These are phyloP conservation scores for Argyrosomus japonicus DNA, from an alignment of 2,113 vertebrate species.

Conservation along the genomic window DNA sequence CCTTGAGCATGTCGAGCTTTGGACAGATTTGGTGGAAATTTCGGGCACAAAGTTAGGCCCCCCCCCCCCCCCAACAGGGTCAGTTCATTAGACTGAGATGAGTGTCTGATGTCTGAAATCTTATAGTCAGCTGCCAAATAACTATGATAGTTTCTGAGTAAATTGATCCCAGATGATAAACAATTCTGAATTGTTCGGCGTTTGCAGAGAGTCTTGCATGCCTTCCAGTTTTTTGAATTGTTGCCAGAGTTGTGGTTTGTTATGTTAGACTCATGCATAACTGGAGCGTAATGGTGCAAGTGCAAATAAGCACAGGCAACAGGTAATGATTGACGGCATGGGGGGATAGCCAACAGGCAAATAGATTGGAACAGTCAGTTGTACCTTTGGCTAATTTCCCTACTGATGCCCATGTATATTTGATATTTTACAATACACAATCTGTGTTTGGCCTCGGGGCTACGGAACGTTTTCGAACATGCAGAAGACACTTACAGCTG, in stretches of 20 bases:
- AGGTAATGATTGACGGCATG: constrained; percentile 15
- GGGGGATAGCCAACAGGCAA: constrained; percentile 25
- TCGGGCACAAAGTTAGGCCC: not conserved
- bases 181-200: not conserved
- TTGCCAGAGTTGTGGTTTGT: constrained; percentile 48
- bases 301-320: constrained; percentile 15
- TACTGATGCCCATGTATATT: constrained; percentile 18
- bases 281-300: not conserved
- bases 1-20: not conserved
- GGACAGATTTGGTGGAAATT: not conserved
- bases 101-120: not conserved
- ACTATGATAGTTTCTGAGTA: constrained; percentile 2
- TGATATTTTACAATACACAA: constrained; percentile 28
- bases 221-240: constrained; percentile 10
- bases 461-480: constrained; percentile 7
- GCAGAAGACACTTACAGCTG: constrained; percentile 30
- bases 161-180: constrained; percentile 21
- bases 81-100: constrained; percentile 13
- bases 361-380: constrained; percentile 10
- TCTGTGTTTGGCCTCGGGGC: constrained; percentile 27
- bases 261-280: constrained; percentile 32
- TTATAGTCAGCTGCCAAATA: constrained; percentile 14
- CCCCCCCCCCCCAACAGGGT: not conserved
- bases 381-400: constrained; percentile 32
- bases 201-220: not conserved